A percentile compares a stretch with the other conserved stretches of the same genome.
These are phyloP conservation scores for Protophormia terraenovae DNA, from an alignment of 2,888 invertebrate species.

Conservation along the genomic window DNA sequence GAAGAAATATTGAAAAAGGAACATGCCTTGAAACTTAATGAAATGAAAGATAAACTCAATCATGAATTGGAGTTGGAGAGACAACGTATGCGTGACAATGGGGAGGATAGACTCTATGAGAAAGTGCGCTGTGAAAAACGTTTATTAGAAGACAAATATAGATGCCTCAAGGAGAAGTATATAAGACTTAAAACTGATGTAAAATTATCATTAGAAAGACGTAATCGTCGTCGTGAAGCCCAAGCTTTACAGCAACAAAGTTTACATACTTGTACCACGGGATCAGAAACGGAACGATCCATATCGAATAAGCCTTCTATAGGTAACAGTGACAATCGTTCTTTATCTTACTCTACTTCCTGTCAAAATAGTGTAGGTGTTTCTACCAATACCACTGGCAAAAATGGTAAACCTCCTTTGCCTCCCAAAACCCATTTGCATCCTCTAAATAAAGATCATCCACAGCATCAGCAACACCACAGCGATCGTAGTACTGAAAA, in stretches of 20 bases:
- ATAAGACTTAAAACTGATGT: slow-evolving; percentile 90
- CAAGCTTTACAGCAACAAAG: slow-evolving; percentile 77
- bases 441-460: slow-evolving; percentile 51
- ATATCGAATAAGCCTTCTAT: slow-evolving; percentile 86
- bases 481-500: slow-evolving; percentile 72
- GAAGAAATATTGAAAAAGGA: slow-evolving; percentile 87
- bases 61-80: slow-evolving; percentile 83
- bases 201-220: slow-evolving; percentile 88
- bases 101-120: slow-evolving; percentile 83
- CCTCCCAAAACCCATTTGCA: slow-evolving; percentile 77
- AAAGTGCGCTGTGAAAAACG: slow-evolving; percentile 87
- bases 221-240: slow-evolving; percentile 86
- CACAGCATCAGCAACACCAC: slow-evolving; percentile 38
- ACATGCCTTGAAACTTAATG: slow-evolving; percentile 85
- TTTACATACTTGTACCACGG: slow-evolving; percentile 85
- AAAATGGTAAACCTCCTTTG: slow-evolving; percentile 74
- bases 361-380: slow-evolving; percentile 71
- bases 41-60: slow-evolving; percentile 84
- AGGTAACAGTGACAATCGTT: slow-evolving; percentile 81
- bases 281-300: slow-evolving; percentile 91
- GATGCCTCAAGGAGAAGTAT: slow-evolving; percentile 91
- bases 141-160: slow-evolving; percentile 89
- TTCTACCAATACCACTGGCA: slow-evolving; percentile 64
- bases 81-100: slow-evolving; percentile 79
- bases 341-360: slow-evolving; percentile 74